Evolutionary conservation across 2,888 invertebrate genomes (phyloP), one percentile per base, ranked within the genome.

Genomic region (Trichopria drosophilae): DNA sequence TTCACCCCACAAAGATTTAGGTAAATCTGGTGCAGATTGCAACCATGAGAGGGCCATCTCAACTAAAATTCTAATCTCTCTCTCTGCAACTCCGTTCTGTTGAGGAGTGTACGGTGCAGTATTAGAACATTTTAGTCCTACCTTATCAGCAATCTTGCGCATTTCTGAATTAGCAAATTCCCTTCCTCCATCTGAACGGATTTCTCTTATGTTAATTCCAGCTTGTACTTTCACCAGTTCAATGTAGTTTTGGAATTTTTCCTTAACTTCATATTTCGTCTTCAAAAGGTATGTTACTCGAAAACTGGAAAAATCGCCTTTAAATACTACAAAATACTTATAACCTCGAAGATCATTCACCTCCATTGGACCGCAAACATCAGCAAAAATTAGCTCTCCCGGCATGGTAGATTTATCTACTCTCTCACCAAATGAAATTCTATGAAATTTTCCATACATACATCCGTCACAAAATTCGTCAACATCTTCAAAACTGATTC

Each of bases 251-350:
- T 13, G 22, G 6, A 46, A n/a, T 13, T 37, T 46, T 29, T 46
- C 46, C 26, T 28, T 26, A 3, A 37, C 46, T 22, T 46, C 36
- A n/a, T 18, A 18, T 37, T 46, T 46, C 5, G 31, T 6, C 15
- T 40, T 28, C 12, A 47, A 20, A 20, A 47, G 39, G 29, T 47
- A 31, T 16, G 39, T 47, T 16, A 16, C 19, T 12, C 47, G 13
- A 18, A 39, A 47, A 34, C 39, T 24, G 3, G 47, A 31, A 26
- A 39, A 47, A 40, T 39, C 29, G n/a, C 32, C 40, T 20, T 39
- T 47, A 15, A 47, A 47, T 22, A 39, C 15, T 4, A 47, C 24
- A 22, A 24, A 47, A 40, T 47, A 47, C n/a, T 16, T 23, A 40
- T 40, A 24, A 12, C 40, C 40, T n/a, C 12, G 10, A 15, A 40